phyloP scores from a whole-genome alignment of 2,888 invertebrate species.

The Itoplectis maculator region DNA sequence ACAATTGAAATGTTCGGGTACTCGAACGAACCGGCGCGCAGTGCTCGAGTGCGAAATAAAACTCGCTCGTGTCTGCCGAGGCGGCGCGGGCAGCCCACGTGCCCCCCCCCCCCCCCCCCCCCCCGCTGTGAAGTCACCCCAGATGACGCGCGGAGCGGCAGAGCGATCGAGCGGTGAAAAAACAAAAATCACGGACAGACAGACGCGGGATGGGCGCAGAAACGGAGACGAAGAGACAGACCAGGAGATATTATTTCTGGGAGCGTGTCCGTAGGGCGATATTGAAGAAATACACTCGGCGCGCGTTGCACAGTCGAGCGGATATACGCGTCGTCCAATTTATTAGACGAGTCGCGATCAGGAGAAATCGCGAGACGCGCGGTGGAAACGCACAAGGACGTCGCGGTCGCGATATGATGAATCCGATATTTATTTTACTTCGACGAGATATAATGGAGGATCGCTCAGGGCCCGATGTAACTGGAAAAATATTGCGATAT shows the following conservation, averaged over 20 bases:
- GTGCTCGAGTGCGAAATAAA: constrained; percentile 47
- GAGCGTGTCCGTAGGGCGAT: constrained; percentile 32
- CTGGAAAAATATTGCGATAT: constrained; percentile 11
- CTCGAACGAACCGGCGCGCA: neutral
- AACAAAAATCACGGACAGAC: constrained; percentile 20
- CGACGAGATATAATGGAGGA: neutral
- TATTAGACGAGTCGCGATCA: constrained; percentile 37
- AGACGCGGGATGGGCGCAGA: no score
- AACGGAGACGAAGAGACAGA: constrained; percentile 18
- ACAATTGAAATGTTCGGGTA: constrained; percentile 67
- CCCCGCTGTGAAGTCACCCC: neutral
- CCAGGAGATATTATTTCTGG: constrained; percentile 48
- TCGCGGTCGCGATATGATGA: neutral
- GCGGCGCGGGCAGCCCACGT: no score
- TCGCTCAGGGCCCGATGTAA: neutral
- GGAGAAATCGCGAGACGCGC: constrained; percentile 8
- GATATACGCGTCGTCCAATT: constrained; percentile 53
- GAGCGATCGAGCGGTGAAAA: neutral
- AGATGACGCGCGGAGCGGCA: neutral
- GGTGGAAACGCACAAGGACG: constrained; percentile 16
- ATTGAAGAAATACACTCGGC: constrained; percentile 43
- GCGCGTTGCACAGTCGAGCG: no score
- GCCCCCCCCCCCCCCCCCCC: neutral
- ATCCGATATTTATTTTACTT: constrained; percentile 37
- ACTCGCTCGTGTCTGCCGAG: constrained; percentile 43